Evolutionary conservation across 64 coral and sea anemone species (phyloP), one percentile per base, ranked within the genome.

Genomic region (Pocillopora verrucosa): DNA sequence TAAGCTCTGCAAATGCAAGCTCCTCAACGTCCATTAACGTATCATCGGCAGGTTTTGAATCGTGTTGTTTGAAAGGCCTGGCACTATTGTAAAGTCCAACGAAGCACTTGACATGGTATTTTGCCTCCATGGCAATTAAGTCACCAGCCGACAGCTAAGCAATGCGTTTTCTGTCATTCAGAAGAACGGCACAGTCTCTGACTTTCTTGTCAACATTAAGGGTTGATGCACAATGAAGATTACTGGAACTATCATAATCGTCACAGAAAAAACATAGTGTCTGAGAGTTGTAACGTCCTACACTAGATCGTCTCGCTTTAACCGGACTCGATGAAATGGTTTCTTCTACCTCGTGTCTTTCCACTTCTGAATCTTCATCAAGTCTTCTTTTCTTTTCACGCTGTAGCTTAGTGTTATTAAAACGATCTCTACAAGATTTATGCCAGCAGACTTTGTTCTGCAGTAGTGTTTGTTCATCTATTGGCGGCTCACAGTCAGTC

Each of bases 221-320:
- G 13, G 74, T 89, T 3, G 92, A 84, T 59, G 80, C 87, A 76
- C n/a, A n/a, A n/a, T n/a, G 78, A 60, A 94, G 75, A 84, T 94
- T 89, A 72, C 36, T 17, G 19, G 79, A 65, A 12, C 5, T 77
- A 61, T 89, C 87, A 34, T 12, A 11, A 60, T 61, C 58, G 57
- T 89, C 87, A 76, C 92, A 94, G 25, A 94, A 89, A n/a, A 94
- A 84, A 45, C 87, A 94, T 10, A 79, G 78, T 58, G 58, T 89
- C 17, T 58, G 58, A 15, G 62, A 60, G 4, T 25, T n/a, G 75
- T 17, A 63, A 37, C 26, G 10, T 78, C 15, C 24, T 63, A 24
- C 36, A 36, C 74, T 64, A 34, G 76, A 89, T 38, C 69, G 89
- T 16, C 89, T 69, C 56, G 78, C 57, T 60, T 78, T 89, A 59